Conservation (phyloP, 1,140 invertebrate genomes). For the Pentalonia nigronervosa region DNA sequence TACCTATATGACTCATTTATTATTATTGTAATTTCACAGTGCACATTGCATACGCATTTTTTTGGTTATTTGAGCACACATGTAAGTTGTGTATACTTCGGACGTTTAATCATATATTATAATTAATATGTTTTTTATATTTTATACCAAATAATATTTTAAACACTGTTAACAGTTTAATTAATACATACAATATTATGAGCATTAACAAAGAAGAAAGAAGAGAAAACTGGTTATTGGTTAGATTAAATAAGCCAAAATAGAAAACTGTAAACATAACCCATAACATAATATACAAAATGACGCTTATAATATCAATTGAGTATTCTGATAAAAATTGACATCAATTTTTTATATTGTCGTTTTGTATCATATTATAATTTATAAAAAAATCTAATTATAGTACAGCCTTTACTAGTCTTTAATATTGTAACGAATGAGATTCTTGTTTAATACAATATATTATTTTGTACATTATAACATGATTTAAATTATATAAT, state of each 20-base stretch:
- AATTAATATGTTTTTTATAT: background rate
- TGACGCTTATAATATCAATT: background rate
- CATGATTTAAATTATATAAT: background rate
- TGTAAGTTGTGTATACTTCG: background rate
- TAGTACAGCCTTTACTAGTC: too few species aligned
- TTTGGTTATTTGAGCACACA: background rate
- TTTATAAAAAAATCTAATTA: too few species aligned
- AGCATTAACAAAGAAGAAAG: background rate
- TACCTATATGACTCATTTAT: background rate
- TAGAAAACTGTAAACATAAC: background rate
- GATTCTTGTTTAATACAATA: background rate
- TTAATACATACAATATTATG: background rate
- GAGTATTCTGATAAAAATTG: background rate
- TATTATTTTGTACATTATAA: background rate
- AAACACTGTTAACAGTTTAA: background rate
- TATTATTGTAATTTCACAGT: background rate
- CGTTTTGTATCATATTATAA: too few species aligned
- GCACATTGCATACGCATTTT: background rate
- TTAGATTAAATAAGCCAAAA: background rate
- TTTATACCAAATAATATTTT: background rate
- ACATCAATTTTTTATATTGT: background rate
- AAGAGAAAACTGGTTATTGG: background rate
- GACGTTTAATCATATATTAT: background rate
- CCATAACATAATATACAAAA: background rate
- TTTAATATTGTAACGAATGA: too few species aligned